Base-by-base conservation (phyloP, 2,888 invertebrate species). In the Lathronympha strigana region DNA sequence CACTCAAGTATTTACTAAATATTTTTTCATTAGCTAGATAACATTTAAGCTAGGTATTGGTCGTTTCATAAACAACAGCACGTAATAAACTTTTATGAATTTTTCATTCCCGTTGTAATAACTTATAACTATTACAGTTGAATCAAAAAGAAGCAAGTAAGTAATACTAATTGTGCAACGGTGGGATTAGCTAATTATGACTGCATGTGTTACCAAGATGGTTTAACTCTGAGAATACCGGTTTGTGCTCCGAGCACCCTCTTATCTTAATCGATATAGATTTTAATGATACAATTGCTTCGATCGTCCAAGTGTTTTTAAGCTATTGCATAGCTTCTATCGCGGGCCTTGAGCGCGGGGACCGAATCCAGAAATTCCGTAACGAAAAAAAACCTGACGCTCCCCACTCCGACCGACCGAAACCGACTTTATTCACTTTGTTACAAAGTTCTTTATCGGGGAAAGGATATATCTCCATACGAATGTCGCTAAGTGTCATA, bases 181-280 rank as follows among this genome's bases (percentile, higher is more conserved):
- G 51, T 63, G 64, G 74, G 71, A 78, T 81, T 81, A 79, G 80
- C 77, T 83, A 78, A 79, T 79, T 81, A 77, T 71, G 69, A 74
- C 69, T 72, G 71, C 73, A n/a, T n/a, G n/a, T n/a, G 72, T 71
- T 67, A 63, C 66, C 67, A 54, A 68, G 68, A 61, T 63, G 58
- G 63, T 66, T 67, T 75, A 69, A 68, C 69, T 61, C 71, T 62
- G 33, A 60, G 55, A 50, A 61, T 63, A 63, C 58, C 61, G 45
- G 61, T 64, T 67, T 50, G 38, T 45, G 21, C 53, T 19, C 25
- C 38, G 9, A 33, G 17, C 6, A 45, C 54, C 54, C 1, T 21
- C 19, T 19, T 9, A 11, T 31, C 4, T 58, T 28, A 38, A 55
- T 51, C 21, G 31, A 63, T 63, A 45, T 45, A 36, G 58, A 64